These are phyloP conservation scores for Orbicella faveolata DNA, from an alignment of 64 coral and sea anemone genomes.

Conservation along the genomic window DNA sequence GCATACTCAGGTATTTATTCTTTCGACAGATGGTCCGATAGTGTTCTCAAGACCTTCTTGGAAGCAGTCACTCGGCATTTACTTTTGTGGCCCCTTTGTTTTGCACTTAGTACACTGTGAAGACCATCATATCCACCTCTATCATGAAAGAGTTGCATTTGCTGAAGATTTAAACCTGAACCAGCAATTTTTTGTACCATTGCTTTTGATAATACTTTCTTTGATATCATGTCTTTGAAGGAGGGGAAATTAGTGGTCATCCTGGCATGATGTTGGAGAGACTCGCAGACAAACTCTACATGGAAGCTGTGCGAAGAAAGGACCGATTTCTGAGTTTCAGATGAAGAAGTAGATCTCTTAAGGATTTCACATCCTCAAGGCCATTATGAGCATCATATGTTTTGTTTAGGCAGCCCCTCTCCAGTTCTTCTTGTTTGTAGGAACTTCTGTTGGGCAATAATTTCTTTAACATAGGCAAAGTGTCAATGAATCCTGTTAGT, in stretches of 20 bases:
- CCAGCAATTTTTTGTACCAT: too few species aligned
- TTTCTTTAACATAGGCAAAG: neutral
- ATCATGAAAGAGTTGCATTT: too few species aligned
- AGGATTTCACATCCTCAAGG: too few species aligned
- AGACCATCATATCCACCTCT: too few species aligned
- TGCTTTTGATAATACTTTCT: neutral
- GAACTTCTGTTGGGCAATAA: too few species aligned
- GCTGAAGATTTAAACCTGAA: too few species aligned
- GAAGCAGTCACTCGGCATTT: constrained; percentile 21
- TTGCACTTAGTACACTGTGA: constrained; percentile 10
- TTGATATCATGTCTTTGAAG: neutral
- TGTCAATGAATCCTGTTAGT: constrained; percentile 13
- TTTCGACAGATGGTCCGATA: neutral
- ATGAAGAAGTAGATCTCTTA: too few species aligned
- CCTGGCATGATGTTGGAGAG: neutral
- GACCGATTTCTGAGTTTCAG: too few species aligned
- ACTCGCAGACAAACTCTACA: constrained; percentile 6
- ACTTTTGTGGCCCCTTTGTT: neutral
- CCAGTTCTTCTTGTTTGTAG: too few species aligned
- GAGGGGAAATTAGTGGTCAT: constrained; percentile 9
- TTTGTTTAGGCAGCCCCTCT: too few species aligned
- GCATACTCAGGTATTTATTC: neutral
- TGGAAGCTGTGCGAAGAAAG: neutral
- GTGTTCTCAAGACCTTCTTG: constrained; percentile 4
- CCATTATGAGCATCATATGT: too few species aligned